These are phyloP conservation scores for Holocentrus rufus DNA, from an alignment of 2,797 vertebrate species.

Conservation along the genomic window DNA sequence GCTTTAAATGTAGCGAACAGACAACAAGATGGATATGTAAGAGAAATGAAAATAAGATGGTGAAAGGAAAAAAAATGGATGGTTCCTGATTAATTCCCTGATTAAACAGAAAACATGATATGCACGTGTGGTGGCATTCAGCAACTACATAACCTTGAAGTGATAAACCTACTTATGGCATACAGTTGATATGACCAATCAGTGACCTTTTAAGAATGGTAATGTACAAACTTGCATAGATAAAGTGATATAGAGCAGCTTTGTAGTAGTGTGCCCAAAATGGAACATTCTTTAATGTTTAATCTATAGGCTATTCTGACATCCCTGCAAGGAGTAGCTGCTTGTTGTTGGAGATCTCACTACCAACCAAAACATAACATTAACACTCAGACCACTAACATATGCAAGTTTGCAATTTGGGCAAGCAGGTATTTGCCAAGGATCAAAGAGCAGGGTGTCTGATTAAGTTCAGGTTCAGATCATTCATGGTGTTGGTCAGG, in stretches of 20 bases:
- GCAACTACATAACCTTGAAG: slow-evolving; percentile 6
- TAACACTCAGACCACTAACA: slow-evolving; percentile 70
- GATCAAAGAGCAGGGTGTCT: slow-evolving; percentile 44
- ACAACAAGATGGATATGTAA: neutral
- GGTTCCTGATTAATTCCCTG: slow-evolving; percentile 51
- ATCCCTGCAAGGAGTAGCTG: slow-evolving; percentile 65
- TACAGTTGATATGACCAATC: slow-evolving; percentile 37
- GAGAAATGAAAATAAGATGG: neutral
- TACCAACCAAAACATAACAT: slow-evolving; percentile 49
- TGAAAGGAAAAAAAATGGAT: slow-evolving; percentile 13
- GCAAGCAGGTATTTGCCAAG: slow-evolving; percentile 33
- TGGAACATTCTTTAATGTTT: slow-evolving; percentile 58
- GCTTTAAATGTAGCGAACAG: slow-evolving; percentile 2
- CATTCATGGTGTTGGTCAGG: neutral
- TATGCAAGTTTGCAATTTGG: slow-evolving; percentile 80
- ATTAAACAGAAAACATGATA: slow-evolving; percentile 61
- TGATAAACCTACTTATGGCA: neutral
- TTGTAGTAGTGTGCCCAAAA: slow-evolving; percentile 63
- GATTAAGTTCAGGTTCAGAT: slow-evolving; percentile 33
- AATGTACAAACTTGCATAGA: slow-evolving; percentile 85
- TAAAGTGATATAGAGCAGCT: slow-evolving; percentile 78
- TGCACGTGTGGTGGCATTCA: slow-evolving; percentile 47
- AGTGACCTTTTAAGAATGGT: slow-evolving; percentile 36
- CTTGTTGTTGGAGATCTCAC: slow-evolving; percentile 53
- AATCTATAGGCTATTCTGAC: slow-evolving; percentile 45